Percentiles rank a stretch among this genome's conserved stretches.
phyloP scores from a whole-genome alignment of 2,888 invertebrate genomes.

The Pyralis farinalis region DNA sequence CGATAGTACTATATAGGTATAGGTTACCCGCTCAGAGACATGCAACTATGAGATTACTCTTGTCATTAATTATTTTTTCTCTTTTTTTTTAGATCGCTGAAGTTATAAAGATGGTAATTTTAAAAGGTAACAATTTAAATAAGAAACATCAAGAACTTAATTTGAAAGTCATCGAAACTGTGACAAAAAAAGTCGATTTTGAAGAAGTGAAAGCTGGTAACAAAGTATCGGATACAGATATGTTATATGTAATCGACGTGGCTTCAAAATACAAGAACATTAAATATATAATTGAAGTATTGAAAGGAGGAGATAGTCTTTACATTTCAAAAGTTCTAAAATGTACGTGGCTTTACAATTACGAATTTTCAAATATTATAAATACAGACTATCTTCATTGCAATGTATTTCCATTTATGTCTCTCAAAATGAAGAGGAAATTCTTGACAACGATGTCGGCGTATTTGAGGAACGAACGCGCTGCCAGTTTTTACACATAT shows the following conservation, averaged over 20 bases:
- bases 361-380: constrained; percentile 35
- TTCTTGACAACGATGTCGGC: constrained; percentile 34
- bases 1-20: too few species aligned
- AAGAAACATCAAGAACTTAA: constrained; percentile 41
- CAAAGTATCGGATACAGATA: constrained; percentile 43
- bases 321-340: constrained; percentile 49
- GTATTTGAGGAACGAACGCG: constrained; percentile 35
- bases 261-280: constrained; percentile 46
- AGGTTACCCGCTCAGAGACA: too few species aligned
- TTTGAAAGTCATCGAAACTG: constrained; percentile 33
- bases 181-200: constrained; percentile 24
- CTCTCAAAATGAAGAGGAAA: constrained; percentile 51
- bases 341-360: constrained; percentile 43
- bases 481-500: constrained; percentile 40
- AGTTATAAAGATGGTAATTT: constrained; percentile 35
- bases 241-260: constrained; percentile 52
- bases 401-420: constrained; percentile 52
- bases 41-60: too few species aligned
- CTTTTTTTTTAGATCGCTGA: constrained; percentile 5
- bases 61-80: neutral
- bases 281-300: constrained; percentile 42
- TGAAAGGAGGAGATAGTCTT: constrained; percentile 50
- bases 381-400: constrained; percentile 42
- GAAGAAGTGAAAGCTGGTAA: constrained; percentile 26
- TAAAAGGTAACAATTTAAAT: constrained; percentile 35